Conservation (phyloP, 92 coral and sea anemone species). For the Palythoa heliodiscus region DNA sequence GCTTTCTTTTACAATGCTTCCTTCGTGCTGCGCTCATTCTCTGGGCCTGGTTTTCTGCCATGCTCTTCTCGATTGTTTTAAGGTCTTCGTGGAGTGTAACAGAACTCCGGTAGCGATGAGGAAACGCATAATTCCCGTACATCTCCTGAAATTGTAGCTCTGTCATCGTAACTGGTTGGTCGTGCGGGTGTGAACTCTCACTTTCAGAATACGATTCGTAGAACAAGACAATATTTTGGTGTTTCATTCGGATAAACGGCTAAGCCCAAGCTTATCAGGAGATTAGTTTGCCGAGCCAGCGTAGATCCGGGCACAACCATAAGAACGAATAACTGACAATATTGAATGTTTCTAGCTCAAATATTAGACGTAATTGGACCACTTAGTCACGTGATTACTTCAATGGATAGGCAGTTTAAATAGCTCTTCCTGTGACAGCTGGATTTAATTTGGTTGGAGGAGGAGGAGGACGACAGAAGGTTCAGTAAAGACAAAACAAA, state of each 20-base stretch:
- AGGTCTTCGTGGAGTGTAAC: slow-evolving; percentile 24
- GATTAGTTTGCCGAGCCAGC: not conserved
- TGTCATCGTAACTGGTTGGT: slow-evolving; percentile 5
- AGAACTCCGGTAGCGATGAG: slow-evolving; percentile 5
- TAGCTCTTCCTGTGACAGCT: not conserved
- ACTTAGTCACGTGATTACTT: slow-evolving; percentile 11
- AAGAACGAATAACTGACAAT: slow-evolving; percentile 8
- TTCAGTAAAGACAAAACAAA: not conserved
- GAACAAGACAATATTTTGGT: slow-evolving; percentile 16
- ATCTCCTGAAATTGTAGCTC: slow-evolving; percentile 29
- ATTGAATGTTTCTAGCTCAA: not conserved
- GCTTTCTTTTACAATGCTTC: slow-evolving; percentile 31
- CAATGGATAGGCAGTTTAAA: not conserved
- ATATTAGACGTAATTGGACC: slow-evolving; percentile 21
- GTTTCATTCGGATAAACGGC: not conserved
- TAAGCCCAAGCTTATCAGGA: not conserved
- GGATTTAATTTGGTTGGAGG: not conserved
- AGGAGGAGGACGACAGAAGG: too few relatives aligned
- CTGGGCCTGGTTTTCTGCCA: slow-evolving; percentile 19
- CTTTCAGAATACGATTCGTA: slow-evolving; percentile 12
- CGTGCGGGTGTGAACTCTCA: slow-evolving; percentile 6
- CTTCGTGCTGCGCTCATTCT: not conserved
- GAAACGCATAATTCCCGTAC: slow-evolving; percentile 2
- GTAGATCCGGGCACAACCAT: not conserved
- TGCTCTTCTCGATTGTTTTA: slow-evolving; percentile 36